Evolutionary conservation across 2,113 vertebrate genomes (phyloP), one percentile per base, ranked within the genome.

Genomic region (Alosa alosa): DNA sequence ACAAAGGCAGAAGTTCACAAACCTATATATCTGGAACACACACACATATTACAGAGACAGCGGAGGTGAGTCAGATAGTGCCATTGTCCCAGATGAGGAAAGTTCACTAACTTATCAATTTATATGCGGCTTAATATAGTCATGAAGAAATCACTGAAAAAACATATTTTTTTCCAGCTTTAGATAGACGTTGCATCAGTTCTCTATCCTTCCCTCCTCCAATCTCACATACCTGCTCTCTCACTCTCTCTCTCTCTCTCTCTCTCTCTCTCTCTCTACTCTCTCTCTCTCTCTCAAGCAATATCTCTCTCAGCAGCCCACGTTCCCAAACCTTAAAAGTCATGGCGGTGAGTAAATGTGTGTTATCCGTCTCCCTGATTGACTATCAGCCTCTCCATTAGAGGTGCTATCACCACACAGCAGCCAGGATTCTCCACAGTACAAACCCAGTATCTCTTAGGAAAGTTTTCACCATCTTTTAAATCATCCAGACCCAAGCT

Each of bases 351-450:
- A 75, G 25, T 75, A 25, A 75, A 6, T 31, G 11, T 25, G 25
- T 31, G 1, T 13, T 31, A 75, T 75, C 68, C 15, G 9, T 13
- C n/a, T 8, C 68, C 68, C 25, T 75, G 81, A 81, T 84, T 72
- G 85, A 85, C 57, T 81, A 87, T 85, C 72, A 86, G 84, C 78
- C 81, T 60, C 83, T 84, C 84, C 86, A 39, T 31, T 18, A 7
- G 15, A 49, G 84, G 36, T 85, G 85, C 89, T 45, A 82, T 84
- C 85, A 83, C 75, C 82, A 85, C 83, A 68, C 83, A 52, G 83
- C 41, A 83, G 81, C 83, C 82, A 20, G 81, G 82, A 83, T 84
- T 17, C 72, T 15, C n/a, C 68, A 39, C 25, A 13, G 68, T 39
- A 18, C 2, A 57, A 57, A 22, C 17, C 18, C 55, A 60, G 55